Percentiles rank a stretch among this genome's conserved stretches.
These are phyloP conservation scores for Eupsilia transversa DNA, from an alignment of 2,888 invertebrate genomes.

Conservation along the genomic window DNA sequence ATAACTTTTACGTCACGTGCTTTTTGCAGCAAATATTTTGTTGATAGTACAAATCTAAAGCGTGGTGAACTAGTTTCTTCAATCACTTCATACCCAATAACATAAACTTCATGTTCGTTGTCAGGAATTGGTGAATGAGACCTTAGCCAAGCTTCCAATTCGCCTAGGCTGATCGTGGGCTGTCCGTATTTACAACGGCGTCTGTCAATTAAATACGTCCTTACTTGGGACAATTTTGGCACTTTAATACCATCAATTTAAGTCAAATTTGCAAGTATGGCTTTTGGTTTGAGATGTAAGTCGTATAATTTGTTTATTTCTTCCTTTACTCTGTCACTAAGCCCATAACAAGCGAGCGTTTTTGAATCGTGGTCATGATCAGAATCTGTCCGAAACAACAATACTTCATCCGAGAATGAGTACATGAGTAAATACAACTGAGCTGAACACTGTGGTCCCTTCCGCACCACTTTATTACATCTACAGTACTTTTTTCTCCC, in stretches of 20 bases:
- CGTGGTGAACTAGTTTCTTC: slow-evolving; percentile 13
- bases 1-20: slow-evolving; percentile 26
- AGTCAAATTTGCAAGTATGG: slow-evolving; percentile 39
- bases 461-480: slow-evolving; percentile 53
- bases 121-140: too few species aligned
- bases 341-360: slow-evolving; percentile 37
- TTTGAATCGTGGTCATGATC: slow-evolving; percentile 48
- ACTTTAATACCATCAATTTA: slow-evolving; percentile 47
- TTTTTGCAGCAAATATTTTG: slow-evolving; percentile 55
- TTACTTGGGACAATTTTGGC: slow-evolving; percentile 46
- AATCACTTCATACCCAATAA: slow-evolving; percentile 26
- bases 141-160: slow-evolving; percentile 39
- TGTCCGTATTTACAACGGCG: slow-evolving; percentile 47
- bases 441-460: slow-evolving; percentile 55
- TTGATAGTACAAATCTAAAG: slow-evolving; percentile 57
- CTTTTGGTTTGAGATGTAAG: slow-evolving; percentile 52
- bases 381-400: slow-evolving; percentile 54
- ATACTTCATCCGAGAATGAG: slow-evolving; percentile 45
- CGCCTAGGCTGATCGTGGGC: slow-evolving; percentile 53
- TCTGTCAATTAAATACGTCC: slow-evolving; percentile 48
- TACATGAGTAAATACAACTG: slow-evolving; percentile 52
- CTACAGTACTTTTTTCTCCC: slow-evolving; percentile 52
- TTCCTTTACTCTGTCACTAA: slow-evolving; percentile 43
- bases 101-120: slow-evolving; percentile 4
- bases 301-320: slow-evolving; percentile 56